A percentile compares a stretch with the other conserved stretches of the same genome.
phyloP scores from a whole-genome alignment of 2,888 invertebrate species.

The Pherbina coryleti region DNA sequence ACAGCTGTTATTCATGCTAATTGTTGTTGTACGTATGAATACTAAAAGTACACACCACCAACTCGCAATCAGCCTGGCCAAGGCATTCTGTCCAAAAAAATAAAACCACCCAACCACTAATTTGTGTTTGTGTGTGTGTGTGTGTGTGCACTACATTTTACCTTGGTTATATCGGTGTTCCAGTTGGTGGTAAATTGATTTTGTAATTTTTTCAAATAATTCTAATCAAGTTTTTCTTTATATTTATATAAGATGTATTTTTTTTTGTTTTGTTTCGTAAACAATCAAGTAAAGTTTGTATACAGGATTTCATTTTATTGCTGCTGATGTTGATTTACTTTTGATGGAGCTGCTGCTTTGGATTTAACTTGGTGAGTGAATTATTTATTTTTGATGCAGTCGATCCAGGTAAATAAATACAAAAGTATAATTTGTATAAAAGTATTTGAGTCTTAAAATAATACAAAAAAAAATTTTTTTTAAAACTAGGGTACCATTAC shows the following conservation, averaged over 20 bases:
- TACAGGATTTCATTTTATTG: conserved; percentile 39
- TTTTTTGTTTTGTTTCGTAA: conserved; percentile 33
- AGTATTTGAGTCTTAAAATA: too few relatives aligned
- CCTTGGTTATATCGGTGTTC: conserved; percentile 33
- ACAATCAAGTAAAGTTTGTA: conserved; percentile 32
- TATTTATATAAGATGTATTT: conserved; percentile 47
- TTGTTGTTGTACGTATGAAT: conserved; percentile 29
- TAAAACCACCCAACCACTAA: neutral
- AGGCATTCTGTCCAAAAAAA: neutral
- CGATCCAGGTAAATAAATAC: too few relatives aligned
- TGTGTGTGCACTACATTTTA: conserved; percentile 28
- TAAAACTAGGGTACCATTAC: too few relatives aligned
- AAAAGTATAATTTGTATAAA: too few relatives aligned
- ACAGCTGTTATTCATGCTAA: conserved; percentile 24
- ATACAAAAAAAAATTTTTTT: too few relatives aligned
- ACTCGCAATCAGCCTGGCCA: conserved; percentile 11
- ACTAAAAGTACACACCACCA: conserved; percentile 15
- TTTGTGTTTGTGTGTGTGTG: conserved; percentile 4
- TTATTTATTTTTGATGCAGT: neutral
- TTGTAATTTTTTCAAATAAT: conserved; percentile 45
- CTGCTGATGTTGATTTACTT: conserved; percentile 52
- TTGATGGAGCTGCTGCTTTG: conserved; percentile 50
- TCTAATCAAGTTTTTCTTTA: conserved; percentile 48
- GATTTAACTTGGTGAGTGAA: conserved; percentile 51
- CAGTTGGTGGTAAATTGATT: conserved; percentile 63